Conservation (phyloP, 2,888 invertebrate genomes). For the Argyresthia albistria region DNA sequence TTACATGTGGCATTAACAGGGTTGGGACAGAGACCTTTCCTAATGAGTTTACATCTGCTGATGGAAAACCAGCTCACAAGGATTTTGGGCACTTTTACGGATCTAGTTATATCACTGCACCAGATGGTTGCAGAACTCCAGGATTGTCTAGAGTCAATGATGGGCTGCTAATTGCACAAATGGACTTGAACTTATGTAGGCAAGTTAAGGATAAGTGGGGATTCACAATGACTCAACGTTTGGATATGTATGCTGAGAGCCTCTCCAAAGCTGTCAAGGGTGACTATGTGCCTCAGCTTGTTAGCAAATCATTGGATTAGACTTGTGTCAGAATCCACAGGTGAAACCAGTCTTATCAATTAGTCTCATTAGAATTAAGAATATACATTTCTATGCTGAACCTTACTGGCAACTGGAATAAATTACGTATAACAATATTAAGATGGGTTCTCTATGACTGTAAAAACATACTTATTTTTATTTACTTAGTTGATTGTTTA, state of each 20-base stretch:
- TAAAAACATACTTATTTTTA: too few relatives aligned
- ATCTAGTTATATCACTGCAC: constrained; percentile 94
- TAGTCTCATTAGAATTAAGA: too few relatives aligned
- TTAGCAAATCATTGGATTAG: constrained; percentile 14
- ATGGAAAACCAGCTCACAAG: constrained; percentile 85
- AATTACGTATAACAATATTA: too few relatives aligned
- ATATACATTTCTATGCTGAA: too few relatives aligned
- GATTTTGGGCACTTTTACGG: constrained; percentile 98
- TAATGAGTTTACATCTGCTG: constrained; percentile 62
- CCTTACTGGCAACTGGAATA: too few relatives aligned
- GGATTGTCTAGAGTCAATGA: constrained; percentile 84
- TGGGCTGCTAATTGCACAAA: constrained; percentile 89
- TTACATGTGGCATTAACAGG: constrained; percentile 93
- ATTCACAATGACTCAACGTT: constrained; percentile 95
- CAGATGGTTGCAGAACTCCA: constrained; percentile 94
- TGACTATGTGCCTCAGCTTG: constrained; percentile 44
- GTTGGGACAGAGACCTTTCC: constrained; percentile 93
- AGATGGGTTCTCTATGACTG: too few relatives aligned
- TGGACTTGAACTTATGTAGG: constrained; percentile 95
- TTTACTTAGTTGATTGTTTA: too few relatives aligned
- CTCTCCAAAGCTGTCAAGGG: constrained; percentile 56
- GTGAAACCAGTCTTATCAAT: too few relatives aligned
- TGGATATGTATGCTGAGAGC: constrained; percentile 90
- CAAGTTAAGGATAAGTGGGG: constrained; percentile 97
- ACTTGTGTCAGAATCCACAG: too few relatives aligned